Percentiles rank a stretch among this genome's conserved stretches.
These are phyloP conservation scores for Spongilla lacustris DNA, from an alignment of 37 sponge, comb jelly and placozoan genomes.

Conservation along the genomic window DNA sequence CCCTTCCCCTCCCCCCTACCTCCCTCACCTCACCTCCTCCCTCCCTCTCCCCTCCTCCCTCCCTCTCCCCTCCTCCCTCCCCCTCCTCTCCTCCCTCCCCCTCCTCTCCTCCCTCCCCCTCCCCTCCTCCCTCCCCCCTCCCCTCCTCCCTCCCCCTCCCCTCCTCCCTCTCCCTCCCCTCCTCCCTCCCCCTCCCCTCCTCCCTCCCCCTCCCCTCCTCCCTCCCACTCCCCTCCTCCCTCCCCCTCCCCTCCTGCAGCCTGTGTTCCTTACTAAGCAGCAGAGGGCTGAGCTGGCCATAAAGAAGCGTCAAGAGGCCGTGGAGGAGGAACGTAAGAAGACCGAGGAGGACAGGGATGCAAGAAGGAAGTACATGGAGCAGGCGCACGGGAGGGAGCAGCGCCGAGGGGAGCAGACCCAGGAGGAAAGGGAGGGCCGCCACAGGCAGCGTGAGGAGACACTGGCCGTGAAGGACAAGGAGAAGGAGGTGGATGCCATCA, in stretches of 20 bases:
- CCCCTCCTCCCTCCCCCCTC: no score
- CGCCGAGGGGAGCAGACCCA: background rate
- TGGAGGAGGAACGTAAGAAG: slow-evolving; percentile 57
- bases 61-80: no score
- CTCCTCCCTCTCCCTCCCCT: no score
- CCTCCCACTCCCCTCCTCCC: background rate
- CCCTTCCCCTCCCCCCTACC: no score
- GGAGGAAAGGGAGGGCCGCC: slow-evolving; percentile 47
- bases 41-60: no score
- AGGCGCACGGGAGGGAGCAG: slow-evolving; percentile 12
- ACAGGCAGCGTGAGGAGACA: slow-evolving; percentile 53
- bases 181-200: no score
- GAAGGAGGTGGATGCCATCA: slow-evolving; percentile 87
- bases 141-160: no score
- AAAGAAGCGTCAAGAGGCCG: slow-evolving; percentile 80
- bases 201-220: background rate
- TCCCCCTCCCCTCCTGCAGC: slow-evolving; percentile 41
- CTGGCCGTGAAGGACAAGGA: slow-evolving; percentile 69
- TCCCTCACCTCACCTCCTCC: background rate
- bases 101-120: no score
- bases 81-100: no score
- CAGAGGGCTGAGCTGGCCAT: slow-evolving; percentile 84
- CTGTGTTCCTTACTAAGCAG: slow-evolving; percentile 90
- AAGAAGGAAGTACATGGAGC: slow-evolving; percentile 52
- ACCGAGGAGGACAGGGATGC: slow-evolving; percentile 57